Evolutionary conservation across 2,113 vertebrate genomes (phyloP).

Genomic region (Aphelocoma coerulescens): DNA sequence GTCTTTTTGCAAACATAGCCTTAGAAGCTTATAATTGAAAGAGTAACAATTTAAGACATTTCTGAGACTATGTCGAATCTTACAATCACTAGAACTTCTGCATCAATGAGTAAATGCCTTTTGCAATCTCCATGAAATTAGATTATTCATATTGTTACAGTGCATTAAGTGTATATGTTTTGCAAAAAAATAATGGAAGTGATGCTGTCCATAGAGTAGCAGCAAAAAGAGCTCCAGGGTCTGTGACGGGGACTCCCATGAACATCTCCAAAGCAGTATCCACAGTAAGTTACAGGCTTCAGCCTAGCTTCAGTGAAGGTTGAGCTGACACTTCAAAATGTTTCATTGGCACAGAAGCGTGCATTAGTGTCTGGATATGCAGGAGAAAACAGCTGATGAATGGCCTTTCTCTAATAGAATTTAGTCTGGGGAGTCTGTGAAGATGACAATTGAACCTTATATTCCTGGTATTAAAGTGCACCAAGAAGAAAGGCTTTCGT

Average conservation of each 20-base stretch:
- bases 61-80: background rate
- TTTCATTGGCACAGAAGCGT: background rate
- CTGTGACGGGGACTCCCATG: background rate
- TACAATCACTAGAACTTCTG: background rate
- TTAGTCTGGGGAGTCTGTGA: background rate
- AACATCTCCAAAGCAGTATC: background rate
- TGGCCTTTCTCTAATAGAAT: background rate
- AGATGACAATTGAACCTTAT: background rate
- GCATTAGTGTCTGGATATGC: background rate
- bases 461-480: background rate
- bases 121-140: background rate
- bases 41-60: background rate
- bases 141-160: background rate
- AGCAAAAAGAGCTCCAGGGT: background rate
- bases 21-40: background rate
- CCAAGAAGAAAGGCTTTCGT: background rate
- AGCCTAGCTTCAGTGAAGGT: background rate
- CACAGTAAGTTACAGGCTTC: background rate
- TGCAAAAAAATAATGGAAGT: background rate
- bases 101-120: background rate
- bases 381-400: background rate
- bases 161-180: background rate
- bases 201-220: background rate
- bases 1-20: background rate
- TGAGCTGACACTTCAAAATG: background rate